A percentile compares a stretch with the other conserved stretches of the same genome.
phyloP scores from a whole-genome alignment of 2,888 invertebrate species.

The Cinara cedri region DNA sequence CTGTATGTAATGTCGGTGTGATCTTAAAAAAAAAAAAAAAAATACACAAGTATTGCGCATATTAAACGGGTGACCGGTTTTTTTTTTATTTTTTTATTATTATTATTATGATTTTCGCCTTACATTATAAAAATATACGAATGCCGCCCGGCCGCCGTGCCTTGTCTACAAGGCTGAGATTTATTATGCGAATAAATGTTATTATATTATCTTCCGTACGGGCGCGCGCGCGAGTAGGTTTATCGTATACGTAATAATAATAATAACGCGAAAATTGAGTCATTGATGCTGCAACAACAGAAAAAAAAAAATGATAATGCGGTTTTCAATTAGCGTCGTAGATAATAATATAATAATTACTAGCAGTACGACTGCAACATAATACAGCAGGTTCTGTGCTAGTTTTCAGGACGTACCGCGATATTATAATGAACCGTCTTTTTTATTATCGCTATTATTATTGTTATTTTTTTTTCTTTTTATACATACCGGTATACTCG shows the following conservation, averaged over 20 bases:
- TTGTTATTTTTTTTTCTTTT: slow-evolving; percentile 10
- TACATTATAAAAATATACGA: background rate
- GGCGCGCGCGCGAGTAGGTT: background rate
- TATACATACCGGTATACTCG: background rate
- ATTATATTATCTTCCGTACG: no score
- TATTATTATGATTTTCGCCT: background rate
- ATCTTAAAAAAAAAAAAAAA: no score
- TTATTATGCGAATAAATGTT: slow-evolving; percentile 1
- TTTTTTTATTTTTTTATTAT: background rate
- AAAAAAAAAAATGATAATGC: background rate
- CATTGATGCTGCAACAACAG: background rate
- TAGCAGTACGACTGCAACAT: no score
- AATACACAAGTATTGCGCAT: no score
- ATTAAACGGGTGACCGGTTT: background rate
- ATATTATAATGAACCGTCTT: background rate
- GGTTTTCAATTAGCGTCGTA: slow-evolving; percentile 18
- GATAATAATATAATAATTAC: no score
- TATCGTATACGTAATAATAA: background rate
- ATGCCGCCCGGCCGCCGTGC: background rate
- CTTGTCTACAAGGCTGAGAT: slow-evolving; percentile 1
- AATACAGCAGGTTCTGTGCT: no score
- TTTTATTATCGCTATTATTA: no score
- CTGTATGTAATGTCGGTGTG: no score
- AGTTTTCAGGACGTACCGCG: slow-evolving; percentile 18
- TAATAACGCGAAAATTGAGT: slow-evolving; percentile 2